Percentiles rank a stretch among this genome's conserved stretches.
These are phyloP conservation scores for Drosophila tanythrix DNA, from an alignment of 2,888 invertebrate genomes.

Conservation along the genomic window DNA sequence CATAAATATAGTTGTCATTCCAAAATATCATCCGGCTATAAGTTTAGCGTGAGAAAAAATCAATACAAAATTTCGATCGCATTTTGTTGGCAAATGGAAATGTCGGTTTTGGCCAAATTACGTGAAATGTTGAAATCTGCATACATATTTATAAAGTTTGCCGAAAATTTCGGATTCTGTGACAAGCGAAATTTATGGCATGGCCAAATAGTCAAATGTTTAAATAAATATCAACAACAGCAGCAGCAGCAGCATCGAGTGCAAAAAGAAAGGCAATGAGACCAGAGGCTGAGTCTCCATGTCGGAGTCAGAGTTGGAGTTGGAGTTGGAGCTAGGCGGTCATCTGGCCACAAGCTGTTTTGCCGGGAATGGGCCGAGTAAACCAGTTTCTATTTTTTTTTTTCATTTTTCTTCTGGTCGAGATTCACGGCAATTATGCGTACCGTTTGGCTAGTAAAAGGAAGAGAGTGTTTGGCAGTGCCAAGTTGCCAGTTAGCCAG, in stretches of 20 bases:
- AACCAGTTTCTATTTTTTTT: conserved; percentile 47
- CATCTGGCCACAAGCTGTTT: conserved; percentile 34
- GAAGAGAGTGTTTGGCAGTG: conserved; percentile 75
- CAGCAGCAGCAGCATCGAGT: conserved; percentile 24
- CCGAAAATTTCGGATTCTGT: conserved; percentile 12
- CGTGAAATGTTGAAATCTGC: conserved; percentile 10
- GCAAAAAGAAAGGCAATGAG: conserved; percentile 61
- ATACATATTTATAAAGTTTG: conserved; percentile 5
- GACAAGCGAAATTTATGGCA: conserved; percentile 30
- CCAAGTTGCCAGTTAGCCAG: conserved; percentile 23
- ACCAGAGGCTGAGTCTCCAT: not conserved
- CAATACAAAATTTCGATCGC: conserved; percentile 40
- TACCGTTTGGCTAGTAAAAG: conserved; percentile 75
- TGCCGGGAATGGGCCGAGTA: conserved; percentile 35
- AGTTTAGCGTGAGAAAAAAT: conserved; percentile 75
- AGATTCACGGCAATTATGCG: conserved; percentile 76
- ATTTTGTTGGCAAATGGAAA: conserved; percentile 42
- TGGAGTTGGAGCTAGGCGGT: conserved; percentile 25
- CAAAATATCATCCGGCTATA: conserved; percentile 78
- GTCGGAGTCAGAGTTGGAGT: conserved; percentile 7
- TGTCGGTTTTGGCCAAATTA: conserved; percentile 8
- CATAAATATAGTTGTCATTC: conserved; percentile 76
- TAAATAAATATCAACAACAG: conserved; percentile 31
- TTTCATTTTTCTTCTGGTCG: conserved; percentile 52
- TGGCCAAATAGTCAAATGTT: conserved; percentile 48